A percentile compares a stretch with the other conserved stretches of the same genome.
Evolutionary conservation across 2,888 invertebrate genomes (phyloP).

Genomic region (Mechanitis messenoides): DNA sequence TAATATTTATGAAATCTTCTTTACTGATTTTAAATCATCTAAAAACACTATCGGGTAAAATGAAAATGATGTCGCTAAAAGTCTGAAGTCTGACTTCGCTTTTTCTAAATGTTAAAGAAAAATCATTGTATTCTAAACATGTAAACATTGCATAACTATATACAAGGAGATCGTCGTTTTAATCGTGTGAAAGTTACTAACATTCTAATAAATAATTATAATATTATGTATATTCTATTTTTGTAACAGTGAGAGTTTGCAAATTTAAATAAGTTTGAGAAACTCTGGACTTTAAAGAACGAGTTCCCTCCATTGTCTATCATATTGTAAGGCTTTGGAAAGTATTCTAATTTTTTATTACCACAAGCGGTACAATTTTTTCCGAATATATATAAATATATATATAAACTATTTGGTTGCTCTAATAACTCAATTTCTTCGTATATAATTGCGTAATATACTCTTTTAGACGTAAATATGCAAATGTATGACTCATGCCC

Average conservation of each 20-base stretch:
- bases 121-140: not conserved
- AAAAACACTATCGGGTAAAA: too few relatives aligned
- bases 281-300: not conserved
- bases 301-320: not conserved
- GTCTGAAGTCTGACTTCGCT: too few relatives aligned
- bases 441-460: constrained; percentile 1
- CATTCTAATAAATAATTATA: constrained; percentile 9
- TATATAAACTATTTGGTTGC: not conserved
- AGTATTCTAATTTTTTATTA: too few relatives aligned
- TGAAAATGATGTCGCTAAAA: too few relatives aligned
- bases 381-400: not conserved
- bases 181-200: constrained; percentile 14
- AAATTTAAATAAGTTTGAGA: not conserved
- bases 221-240: constrained; percentile 15
- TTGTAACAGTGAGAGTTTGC: constrained; percentile 12
- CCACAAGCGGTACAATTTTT: too few relatives aligned
- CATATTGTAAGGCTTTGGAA: too few relatives aligned
- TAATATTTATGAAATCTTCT: too few relatives aligned
- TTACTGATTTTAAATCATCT: too few relatives aligned
- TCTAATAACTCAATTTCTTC: not conserved
- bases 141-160: not conserved
- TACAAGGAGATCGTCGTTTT: not conserved
- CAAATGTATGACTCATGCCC: constrained; percentile 24
- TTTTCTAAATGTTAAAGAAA: not conserved
- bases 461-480: constrained; percentile 8